Conservation (phyloP, 2,113 vertebrate species). For the Muscicapa adusta region DNA sequence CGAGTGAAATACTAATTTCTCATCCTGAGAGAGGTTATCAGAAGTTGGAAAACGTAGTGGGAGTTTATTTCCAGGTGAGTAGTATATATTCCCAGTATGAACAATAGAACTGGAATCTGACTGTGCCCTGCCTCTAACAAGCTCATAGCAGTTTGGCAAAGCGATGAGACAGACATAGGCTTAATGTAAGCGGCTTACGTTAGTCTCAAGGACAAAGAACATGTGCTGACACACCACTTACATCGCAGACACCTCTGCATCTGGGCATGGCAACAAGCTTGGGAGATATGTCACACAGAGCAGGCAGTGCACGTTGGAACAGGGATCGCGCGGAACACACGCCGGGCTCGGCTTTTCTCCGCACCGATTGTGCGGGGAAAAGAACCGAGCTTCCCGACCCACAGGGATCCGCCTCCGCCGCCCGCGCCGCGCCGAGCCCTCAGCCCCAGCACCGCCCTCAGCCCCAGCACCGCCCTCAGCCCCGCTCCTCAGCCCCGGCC, state of each 20-base stretch:
- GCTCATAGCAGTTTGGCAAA: background rate
- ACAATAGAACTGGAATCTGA: background rate
- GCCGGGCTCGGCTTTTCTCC: rapidly evolving
- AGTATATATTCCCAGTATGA: background rate
- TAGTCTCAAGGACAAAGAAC: background rate
- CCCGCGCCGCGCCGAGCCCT: background rate
- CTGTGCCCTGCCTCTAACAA: background rate
- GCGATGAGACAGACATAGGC: background rate
- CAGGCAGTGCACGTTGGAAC: rapidly evolving
- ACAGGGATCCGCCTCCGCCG: rapidly evolving
- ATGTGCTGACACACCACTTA: background rate
- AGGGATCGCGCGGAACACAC: rapidly evolving
- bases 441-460: too few species aligned
- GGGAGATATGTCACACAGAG: background rate
- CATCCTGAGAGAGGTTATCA: background rate
- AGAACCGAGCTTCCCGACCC: rapidly evolving
- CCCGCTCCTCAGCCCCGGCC: too few species aligned
- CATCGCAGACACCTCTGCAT: background rate
- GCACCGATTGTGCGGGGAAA: rapidly evolving
- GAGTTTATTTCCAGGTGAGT: background rate
- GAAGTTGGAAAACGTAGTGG: background rate
- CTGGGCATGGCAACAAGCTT: background rate
- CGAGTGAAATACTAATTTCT: background rate
- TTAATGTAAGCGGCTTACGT: background rate
- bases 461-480: too few species aligned